Base-by-base conservation (phyloP, 2,888 invertebrate species). In the Melieria picta region DNA sequence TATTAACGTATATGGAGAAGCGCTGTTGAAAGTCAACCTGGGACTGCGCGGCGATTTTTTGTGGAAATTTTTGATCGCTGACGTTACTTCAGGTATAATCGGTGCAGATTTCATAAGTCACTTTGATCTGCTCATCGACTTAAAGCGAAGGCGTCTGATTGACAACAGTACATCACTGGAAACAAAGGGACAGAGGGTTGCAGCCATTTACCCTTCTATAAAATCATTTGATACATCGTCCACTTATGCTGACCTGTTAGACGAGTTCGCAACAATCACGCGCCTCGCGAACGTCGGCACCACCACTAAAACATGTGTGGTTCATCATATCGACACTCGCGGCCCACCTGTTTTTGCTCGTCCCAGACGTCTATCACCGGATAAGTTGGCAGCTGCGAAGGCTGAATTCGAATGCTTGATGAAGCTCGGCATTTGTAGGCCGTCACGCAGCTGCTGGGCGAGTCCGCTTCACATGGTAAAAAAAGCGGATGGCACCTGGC, bases 381-480 rank as follows among this genome's bases (percentile, higher is more conserved):
- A 63, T 10, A 63, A 63, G 30, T 48, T 63, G n/a, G 4, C 47
- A 63, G 16, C 63, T 16, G 63, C 63, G 5, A 63, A 63, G 48
- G 13, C n/a, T 30, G 63, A 63, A 63, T 66, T 57, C 58, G 42
- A 57, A n/a, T 10, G 5, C 1, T 6, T 58, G 7, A 42, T 58
- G 5, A 58, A 58, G 30, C 13, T 65, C 5, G 65, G 46, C 13
- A 55, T 65, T 43, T 65, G 65, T 42, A 30, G 43, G 4, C 56
- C 67, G 57, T 56, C 63, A 11, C 30, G 16, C 46, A 67, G 69
- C 64, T 45, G 52, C 63, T 30, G 66, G 69, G 58, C 85, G 0
- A 84, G 82, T 62, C 87, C 84, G 1, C 77, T 88, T 0, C 81
- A 83, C 69, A 65, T 84, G 72, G 81, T 78, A 4, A 71, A 48